phyloP scores from a whole-genome alignment of 2,888 invertebrate species.

The Odontocolon sp. region DNA sequence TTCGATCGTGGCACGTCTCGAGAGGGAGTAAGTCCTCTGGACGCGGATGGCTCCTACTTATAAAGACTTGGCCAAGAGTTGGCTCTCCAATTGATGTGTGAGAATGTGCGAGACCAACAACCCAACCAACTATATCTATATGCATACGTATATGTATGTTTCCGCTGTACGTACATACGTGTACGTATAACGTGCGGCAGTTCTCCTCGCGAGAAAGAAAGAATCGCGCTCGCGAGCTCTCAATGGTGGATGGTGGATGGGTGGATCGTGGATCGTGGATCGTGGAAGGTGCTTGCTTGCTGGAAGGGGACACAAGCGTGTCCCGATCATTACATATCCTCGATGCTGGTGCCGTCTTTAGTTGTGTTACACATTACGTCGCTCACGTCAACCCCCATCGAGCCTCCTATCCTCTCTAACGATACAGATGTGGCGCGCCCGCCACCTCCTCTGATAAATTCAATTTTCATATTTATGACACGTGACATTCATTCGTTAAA shows the following conservation, averaged over 20 bases:
- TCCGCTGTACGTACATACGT: background rate
- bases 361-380: slow-evolving; percentile 30
- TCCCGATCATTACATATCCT: slow-evolving; percentile 75
- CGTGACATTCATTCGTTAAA: too few relatives aligned
- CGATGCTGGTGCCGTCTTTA: slow-evolving; percentile 60
- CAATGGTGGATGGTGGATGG: slow-evolving; percentile 49
- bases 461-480: too few relatives aligned
- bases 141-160: background rate
- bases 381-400: background rate
- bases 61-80: slow-evolving; percentile 77
- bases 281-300: slow-evolving; percentile 57
- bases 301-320: slow-evolving; percentile 73
- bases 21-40: slow-evolving; percentile 81
- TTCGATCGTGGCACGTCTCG: slow-evolving; percentile 78
- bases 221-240: slow-evolving; percentile 28
- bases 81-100: slow-evolving; percentile 59
- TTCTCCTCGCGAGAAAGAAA: slow-evolving; percentile 32
- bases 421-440: too few relatives aligned
- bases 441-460: background rate
- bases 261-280: slow-evolving; percentile 46
- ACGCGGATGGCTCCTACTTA: slow-evolving; percentile 80
- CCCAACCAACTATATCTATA: background rate
- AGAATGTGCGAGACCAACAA: slow-evolving; percentile 48
- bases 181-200: background rate
- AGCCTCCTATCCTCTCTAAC: too few relatives aligned